Percentiles rank a stretch among this genome's conserved stretches.
Evolutionary conservation across 2,797 vertebrate genomes (phyloP).

Genomic region (Ceryle rudis): DNA sequence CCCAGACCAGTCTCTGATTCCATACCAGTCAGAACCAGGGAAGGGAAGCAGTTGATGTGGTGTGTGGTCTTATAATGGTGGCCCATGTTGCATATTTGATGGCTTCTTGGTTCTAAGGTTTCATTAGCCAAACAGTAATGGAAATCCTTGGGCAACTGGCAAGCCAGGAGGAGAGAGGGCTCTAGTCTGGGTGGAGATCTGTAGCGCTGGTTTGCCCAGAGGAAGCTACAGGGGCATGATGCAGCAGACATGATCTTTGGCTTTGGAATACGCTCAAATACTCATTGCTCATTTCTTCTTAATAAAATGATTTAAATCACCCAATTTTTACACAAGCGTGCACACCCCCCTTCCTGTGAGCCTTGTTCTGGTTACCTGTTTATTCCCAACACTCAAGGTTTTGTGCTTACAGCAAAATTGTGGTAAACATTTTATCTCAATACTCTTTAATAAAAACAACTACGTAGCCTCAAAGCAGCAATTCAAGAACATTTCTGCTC

Average conservation of each 20-base stretch:
- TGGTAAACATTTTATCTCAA: neutral
- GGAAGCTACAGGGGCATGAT: neutral
- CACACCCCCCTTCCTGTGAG: fast-evolving
- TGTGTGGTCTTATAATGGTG: fast-evolving
- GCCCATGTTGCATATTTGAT: neutral
- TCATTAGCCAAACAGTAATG: neutral
- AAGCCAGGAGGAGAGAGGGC: neutral
- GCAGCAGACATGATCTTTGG: neutral
- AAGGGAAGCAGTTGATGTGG: neutral
- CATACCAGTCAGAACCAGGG: neutral
- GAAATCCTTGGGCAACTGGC: neutral
- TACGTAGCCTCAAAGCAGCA: neutral
- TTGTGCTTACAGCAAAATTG: neutral
- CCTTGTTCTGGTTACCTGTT: neutral
- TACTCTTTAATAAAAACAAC: neutral
- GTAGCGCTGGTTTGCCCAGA: neutral
- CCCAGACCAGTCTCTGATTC: neutral
- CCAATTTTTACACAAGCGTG: neutral
- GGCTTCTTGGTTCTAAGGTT: neutral
- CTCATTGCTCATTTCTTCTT: neutral
- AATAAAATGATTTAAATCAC: neutral
- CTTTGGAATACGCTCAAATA: neutral
- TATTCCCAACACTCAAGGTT: neutral
- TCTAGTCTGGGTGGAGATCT: neutral
- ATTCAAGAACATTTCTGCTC: neutral